Percentiles rank a stretch among this genome's conserved stretches.
These are phyloP conservation scores for Hyperoplus lanceolatus DNA, from an alignment of 2,797 vertebrate species.

Conservation along the genomic window DNA sequence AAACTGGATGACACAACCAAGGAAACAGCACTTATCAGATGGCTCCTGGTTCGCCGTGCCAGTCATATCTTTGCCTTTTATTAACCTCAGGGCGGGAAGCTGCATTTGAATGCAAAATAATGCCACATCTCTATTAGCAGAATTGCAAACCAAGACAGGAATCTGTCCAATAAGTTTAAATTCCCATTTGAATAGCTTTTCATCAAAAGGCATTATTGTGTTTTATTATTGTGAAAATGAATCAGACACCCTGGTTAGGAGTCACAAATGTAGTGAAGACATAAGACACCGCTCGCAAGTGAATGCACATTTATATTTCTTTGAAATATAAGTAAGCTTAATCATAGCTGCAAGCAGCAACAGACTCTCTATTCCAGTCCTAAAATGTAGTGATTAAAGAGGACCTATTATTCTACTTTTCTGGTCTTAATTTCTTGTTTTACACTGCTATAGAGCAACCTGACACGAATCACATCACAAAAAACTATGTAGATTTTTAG, in stretches of 20 bases:
- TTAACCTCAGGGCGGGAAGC: conserved; percentile 39
- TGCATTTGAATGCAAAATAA: conserved; percentile 47
- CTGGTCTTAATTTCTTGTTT: too few species aligned
- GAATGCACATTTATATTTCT: background rate
- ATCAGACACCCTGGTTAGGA: conserved; percentile 3
- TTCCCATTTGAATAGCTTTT: background rate
- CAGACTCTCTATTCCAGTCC: background rate
- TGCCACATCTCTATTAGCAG: background rate
- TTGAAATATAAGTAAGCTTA: background rate
- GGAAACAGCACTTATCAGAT: conserved; percentile 63
- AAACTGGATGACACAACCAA: conserved; percentile 53
- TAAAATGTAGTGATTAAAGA: background rate
- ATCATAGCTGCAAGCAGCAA: conserved; percentile 1
- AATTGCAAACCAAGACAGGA: background rate
- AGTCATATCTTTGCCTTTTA: conserved; percentile 57
- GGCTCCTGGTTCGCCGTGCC: conserved; percentile 49
- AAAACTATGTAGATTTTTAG: too few species aligned
- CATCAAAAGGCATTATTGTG: background rate
- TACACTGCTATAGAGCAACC: too few species aligned
- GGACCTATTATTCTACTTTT: too few species aligned
- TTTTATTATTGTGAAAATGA: conserved; percentile 18
- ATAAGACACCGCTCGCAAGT: background rate
- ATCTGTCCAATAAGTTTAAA: conserved; percentile 13
- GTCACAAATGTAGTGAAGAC: conserved; percentile 1
- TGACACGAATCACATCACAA: too few species aligned